These are phyloP conservation scores for Neodiprion lecontei DNA, from an alignment of 1,140 invertebrate species.

Conservation along the genomic window DNA sequence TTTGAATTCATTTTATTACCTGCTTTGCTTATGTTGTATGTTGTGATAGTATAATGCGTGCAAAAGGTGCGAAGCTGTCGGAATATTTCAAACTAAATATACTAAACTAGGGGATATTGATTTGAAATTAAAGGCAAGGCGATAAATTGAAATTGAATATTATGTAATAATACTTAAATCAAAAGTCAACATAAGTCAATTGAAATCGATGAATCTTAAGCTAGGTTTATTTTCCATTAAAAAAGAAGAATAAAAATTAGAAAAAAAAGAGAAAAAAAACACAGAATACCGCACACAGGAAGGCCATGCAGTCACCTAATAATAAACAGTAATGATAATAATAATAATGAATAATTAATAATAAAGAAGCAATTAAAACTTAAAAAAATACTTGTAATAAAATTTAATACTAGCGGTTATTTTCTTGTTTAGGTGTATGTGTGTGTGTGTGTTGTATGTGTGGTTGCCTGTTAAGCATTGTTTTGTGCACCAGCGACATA, in stretches of 20 bases:
- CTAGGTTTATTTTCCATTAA: background rate
- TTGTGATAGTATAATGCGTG: background rate
- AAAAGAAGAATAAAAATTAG: background rate
- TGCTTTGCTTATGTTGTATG: background rate
- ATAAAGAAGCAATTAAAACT: background rate
- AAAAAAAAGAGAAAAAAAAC: background rate
- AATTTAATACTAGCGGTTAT: constrained; percentile 3
- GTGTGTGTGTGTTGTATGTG: background rate
- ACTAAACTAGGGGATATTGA: too few relatives aligned
- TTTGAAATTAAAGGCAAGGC: background rate
- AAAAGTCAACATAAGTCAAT: background rate
- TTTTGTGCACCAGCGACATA: background rate
- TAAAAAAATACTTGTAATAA: constrained; percentile 8
- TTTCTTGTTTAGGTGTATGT: background rate
- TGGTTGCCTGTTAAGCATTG: background rate
- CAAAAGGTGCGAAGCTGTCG: too few relatives aligned
- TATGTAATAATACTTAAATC: background rate
- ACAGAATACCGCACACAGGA: background rate
- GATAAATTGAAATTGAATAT: background rate
- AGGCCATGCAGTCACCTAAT: background rate
- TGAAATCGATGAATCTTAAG: background rate
- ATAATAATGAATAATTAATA: background rate
- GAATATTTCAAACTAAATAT: too few relatives aligned
- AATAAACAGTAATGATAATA: background rate
- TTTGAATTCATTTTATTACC: background rate